Conservation (phyloP, 2,888 invertebrate species). For the Oscheius onirici region DNA sequence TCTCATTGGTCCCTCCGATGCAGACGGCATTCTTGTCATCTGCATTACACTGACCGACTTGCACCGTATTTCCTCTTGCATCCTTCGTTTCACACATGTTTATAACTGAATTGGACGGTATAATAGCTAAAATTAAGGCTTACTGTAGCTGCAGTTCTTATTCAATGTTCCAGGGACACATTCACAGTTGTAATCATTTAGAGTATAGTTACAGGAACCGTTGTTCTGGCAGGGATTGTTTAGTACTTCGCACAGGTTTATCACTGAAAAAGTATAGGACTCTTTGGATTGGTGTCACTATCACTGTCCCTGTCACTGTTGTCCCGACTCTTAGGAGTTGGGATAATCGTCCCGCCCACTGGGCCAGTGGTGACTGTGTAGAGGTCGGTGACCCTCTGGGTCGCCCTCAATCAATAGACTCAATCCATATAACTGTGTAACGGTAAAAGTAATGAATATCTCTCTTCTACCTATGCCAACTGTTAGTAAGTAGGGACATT, state of each 20-base stretch:
- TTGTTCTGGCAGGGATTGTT: slow-evolving; percentile 40
- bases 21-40: slow-evolving; percentile 25
- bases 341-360: no score
- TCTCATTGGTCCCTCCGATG: slow-evolving; percentile 1
- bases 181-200: slow-evolving; percentile 38
- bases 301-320: no score
- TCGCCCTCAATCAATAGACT: no score
- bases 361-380: no score
- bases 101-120: not conserved
- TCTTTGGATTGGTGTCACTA: no score
- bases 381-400: no score
- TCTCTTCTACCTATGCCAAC: no score
- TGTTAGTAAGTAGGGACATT: no score
- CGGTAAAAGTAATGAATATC: no score
- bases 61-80: not conserved
- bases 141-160: slow-evolving; percentile 40
- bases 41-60: slow-evolving; percentile 9
- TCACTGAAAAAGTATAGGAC: slow-evolving; percentile 34
- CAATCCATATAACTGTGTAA: no score
- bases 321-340: no score
- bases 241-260: slow-evolving; percentile 34
- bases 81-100: slow-evolving; percentile 4
- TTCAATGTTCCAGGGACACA: slow-evolving; percentile 34
- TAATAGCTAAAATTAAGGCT: not conserved
- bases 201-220: slow-evolving; percentile 34